Percentiles rank a stretch among this genome's conserved stretches.
These are phyloP conservation scores for Drosophila miranda DNA, from an alignment of 1,140 invertebrate genomes.

Conservation along the genomic window DNA sequence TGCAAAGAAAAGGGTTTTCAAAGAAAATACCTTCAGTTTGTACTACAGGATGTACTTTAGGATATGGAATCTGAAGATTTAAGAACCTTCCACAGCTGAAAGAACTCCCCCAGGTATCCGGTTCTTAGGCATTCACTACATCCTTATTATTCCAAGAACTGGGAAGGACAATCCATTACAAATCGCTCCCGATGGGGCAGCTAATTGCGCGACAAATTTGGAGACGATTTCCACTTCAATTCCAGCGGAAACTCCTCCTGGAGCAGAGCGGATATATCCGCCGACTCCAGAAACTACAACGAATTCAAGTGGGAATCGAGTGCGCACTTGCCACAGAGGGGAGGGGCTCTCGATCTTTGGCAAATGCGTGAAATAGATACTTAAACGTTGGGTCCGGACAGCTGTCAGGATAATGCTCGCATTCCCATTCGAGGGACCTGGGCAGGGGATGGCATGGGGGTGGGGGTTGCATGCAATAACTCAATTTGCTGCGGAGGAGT, in stretches of 20 bases:
- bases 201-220: slow-evolving; percentile 50
- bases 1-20: too few relatives aligned
- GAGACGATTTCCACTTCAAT: slow-evolving; percentile 42
- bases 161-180: slow-evolving; percentile 4
- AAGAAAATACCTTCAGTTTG: too few relatives aligned
- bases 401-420: slow-evolving; percentile 64
- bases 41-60: too few relatives aligned
- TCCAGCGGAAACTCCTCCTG: slow-evolving; percentile 42
- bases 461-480: slow-evolving; percentile 47
- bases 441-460: too few relatives aligned
- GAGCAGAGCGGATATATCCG: slow-evolving; percentile 28
- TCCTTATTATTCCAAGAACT: slow-evolving; percentile 31
- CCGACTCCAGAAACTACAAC: slow-evolving; percentile 8
- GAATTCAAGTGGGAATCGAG: slow-evolving; percentile 50
- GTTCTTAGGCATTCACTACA: neutral
- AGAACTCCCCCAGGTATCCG: neutral
- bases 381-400: slow-evolving; percentile 53
- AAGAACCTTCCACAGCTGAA: too few relatives aligned
- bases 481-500: slow-evolving; percentile 57
- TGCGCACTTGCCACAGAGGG: slow-evolving; percentile 43
- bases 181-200: slow-evolving; percentile 46
- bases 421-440: neutral
- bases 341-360: slow-evolving; percentile 45
- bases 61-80: too few relatives aligned
- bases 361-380: slow-evolving; percentile 78